A percentile compares a stretch with the other conserved stretches of the same genome.
These are phyloP conservation scores for Artibeus jamaicensis DNA, from an alignment of 2,797 vertebrate genomes.

Conservation along the genomic window DNA sequence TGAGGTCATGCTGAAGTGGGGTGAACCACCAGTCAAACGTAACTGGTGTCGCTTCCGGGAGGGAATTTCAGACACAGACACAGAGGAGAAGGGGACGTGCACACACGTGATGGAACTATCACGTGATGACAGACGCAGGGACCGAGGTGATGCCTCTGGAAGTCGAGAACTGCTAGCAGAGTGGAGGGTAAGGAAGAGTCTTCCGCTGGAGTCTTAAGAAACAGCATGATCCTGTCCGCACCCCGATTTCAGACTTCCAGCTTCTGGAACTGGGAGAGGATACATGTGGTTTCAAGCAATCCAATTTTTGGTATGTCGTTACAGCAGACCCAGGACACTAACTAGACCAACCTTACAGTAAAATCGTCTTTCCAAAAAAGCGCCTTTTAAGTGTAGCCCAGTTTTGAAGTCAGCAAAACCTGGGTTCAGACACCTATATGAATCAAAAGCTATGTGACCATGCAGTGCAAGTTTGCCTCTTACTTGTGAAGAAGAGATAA, in stretches of 20 bases:
- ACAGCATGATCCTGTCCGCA: background rate
- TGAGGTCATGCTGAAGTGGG: background rate
- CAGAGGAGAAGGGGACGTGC: background rate
- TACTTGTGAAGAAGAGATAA: background rate
- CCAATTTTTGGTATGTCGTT: too few species aligned
- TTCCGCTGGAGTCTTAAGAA: background rate
- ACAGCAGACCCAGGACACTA: background rate
- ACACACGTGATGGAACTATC: background rate
- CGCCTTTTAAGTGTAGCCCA: background rate
- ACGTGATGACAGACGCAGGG: background rate
- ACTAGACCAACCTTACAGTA: background rate
- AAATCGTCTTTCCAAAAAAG: background rate
- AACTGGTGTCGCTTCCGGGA: background rate
- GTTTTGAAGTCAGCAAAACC: background rate
- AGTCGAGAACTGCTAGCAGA: background rate
- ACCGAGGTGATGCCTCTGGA: background rate
- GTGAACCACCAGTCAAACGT: background rate
- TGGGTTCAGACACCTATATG: background rate
- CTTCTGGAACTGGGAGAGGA: background rate
- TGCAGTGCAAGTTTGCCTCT: background rate
- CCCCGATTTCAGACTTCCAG: background rate
- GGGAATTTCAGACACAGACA: background rate
- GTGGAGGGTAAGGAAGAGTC: background rate
- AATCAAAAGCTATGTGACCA: background rate
- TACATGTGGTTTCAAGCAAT: background rate